Evolutionary conservation across 2,797 vertebrate genomes (phyloP).

Genomic region (Scleropages formosus): DNA sequence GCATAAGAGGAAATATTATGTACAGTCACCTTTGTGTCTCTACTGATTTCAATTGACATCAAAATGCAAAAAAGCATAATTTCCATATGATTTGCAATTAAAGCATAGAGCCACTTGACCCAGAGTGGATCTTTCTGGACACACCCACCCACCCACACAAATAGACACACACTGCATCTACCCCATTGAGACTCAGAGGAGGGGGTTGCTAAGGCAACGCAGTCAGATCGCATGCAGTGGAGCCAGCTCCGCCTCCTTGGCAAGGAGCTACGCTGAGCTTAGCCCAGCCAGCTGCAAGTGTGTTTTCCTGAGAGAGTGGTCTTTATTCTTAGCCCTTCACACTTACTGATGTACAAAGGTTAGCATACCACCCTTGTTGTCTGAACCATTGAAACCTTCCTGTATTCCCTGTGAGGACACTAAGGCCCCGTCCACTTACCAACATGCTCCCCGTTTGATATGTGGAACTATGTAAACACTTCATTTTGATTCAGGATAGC

Average conservation of each 20-base stretch:
- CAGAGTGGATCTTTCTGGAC: not conserved
- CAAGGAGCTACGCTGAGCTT: not conserved
- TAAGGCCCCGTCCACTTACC: too few species aligned
- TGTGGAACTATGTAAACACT: not conserved
- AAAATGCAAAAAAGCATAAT: too few species aligned
- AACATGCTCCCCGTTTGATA: conserved; percentile 13
- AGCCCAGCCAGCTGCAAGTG: conserved; percentile 42
- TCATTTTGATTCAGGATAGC: not conserved
- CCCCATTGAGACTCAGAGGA: conserved; percentile 65
- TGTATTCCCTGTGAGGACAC: too few species aligned
- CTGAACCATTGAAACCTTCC: too few species aligned
- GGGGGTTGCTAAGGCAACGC: conserved; percentile 76
- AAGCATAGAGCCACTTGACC: not conserved
- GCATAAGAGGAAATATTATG: too few species aligned
- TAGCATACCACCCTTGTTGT: not conserved
- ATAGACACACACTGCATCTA: conserved; percentile 27
- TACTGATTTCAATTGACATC: too few species aligned
- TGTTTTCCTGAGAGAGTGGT: not conserved
- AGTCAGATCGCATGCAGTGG: conserved; percentile 61
- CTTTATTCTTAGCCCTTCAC: not conserved
- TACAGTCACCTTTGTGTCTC: too few species aligned
- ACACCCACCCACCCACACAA: conserved; percentile 26
- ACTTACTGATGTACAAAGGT: not conserved
- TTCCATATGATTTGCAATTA: not conserved
- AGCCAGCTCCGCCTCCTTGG: conserved; percentile 6